phyloP scores from a whole-genome alignment of 2,888 invertebrate species.

The Ectemnius cavifrons region DNA sequence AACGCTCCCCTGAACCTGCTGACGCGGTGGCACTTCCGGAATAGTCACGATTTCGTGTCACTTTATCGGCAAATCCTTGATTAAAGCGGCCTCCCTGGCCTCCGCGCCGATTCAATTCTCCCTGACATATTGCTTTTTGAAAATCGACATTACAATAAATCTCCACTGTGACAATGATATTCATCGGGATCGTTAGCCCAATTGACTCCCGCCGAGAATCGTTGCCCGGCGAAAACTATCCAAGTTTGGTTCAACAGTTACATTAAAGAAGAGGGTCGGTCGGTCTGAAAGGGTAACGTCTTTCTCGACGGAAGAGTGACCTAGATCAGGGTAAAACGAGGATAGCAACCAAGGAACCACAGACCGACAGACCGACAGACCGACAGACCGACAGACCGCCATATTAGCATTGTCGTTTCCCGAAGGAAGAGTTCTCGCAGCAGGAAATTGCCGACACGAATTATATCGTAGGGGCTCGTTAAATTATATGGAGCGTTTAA shows the following conservation, averaged over 20 bases:
- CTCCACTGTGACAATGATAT: slow-evolving; percentile 3
- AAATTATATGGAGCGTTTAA: slow-evolving; percentile 58
- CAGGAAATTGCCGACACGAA: slow-evolving; percentile 25
- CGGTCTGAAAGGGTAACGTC: too few species aligned
- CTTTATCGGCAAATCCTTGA: slow-evolving; percentile 45
- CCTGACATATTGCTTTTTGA: slow-evolving; percentile 34
- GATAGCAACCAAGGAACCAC: too few species aligned
- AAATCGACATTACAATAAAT: slow-evolving; percentile 23
- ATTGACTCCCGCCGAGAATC: slow-evolving; percentile 2
- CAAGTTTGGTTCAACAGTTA: too few species aligned
- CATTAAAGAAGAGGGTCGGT: too few species aligned
- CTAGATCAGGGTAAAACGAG: too few species aligned
- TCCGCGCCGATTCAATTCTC: slow-evolving; percentile 33
- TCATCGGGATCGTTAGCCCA: slow-evolving; percentile 15
- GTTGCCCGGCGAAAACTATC: neutral
- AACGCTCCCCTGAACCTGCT: slow-evolving; percentile 52
- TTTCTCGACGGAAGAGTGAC: too few species aligned
- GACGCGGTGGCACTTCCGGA: slow-evolving; percentile 48
- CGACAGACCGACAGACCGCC: too few species aligned
- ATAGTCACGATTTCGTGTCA: slow-evolving; percentile 39
- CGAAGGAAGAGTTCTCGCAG: neutral
- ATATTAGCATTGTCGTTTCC: too few species aligned
- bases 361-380: too few species aligned
- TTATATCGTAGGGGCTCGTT: slow-evolving; percentile 31
- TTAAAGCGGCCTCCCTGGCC: slow-evolving; percentile 38